Conservation (phyloP, 2,113 vertebrate species). For the Aptenodytes patagonicus region DNA sequence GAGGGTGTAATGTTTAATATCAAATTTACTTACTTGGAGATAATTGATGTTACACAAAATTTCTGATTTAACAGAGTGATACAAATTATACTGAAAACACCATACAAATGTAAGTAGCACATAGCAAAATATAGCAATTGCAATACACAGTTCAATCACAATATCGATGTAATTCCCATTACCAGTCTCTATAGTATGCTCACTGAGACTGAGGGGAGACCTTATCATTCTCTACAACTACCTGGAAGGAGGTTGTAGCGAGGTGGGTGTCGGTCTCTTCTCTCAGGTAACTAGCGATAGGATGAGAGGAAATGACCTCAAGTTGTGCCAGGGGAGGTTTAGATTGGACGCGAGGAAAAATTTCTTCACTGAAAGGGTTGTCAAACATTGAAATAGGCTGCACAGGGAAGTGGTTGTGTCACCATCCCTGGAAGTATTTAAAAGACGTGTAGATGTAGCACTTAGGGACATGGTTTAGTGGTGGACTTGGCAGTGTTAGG, state of each 20-base stretch:
- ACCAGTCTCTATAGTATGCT: background rate
- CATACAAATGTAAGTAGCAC: accelerated
- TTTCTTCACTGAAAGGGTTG: background rate
- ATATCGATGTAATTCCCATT: background rate
- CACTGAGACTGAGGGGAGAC: background rate
- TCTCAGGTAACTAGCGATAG: background rate
- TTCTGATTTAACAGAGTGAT: background rate
- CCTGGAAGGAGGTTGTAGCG: accelerated
- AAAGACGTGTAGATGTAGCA: too few relatives aligned
- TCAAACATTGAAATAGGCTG: background rate
- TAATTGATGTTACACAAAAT: background rate
- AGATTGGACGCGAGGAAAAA: background rate
- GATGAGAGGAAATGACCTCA: background rate
- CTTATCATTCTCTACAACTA: background rate
- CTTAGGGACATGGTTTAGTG: accelerated
- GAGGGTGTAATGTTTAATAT: background rate
- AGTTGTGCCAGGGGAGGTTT: background rate
- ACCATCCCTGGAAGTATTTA: accelerated
- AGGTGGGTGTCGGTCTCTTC: background rate
- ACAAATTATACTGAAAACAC: background rate
- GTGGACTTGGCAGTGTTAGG: background rate
- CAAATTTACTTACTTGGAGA: background rate
- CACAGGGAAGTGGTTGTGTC: background rate
- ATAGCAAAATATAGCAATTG: background rate
- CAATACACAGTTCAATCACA: background rate